phyloP scores from a whole-genome alignment of 2,888 invertebrate genomes.

The Tipula vernalis region DNA sequence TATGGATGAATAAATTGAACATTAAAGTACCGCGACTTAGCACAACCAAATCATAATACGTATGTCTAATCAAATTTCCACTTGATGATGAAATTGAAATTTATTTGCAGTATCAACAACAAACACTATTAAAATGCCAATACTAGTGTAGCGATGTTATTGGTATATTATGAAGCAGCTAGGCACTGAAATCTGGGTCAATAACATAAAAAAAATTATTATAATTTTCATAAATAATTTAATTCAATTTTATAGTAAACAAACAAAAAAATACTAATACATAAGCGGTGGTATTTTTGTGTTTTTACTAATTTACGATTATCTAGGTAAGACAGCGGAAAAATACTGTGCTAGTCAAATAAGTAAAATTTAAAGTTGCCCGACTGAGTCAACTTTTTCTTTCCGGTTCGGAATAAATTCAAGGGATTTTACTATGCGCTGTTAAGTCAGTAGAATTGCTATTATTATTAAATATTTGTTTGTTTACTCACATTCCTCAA shows the following conservation, averaged over 20 bases:
- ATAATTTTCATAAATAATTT: not conserved
- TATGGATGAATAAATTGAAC: not conserved
- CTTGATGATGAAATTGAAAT: not conserved
- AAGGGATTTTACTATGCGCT: too few species aligned
- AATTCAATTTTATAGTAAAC: not conserved
- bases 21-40: too few species aligned
- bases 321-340: too few species aligned
- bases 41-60: too few species aligned
- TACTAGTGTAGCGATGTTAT: not conserved
- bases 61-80: too few species aligned
- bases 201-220: conserved; percentile 5
- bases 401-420: too few species aligned
- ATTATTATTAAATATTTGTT: too few species aligned
- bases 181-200: conserved; percentile 9
- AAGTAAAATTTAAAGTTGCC: too few species aligned
- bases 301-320: not conserved
- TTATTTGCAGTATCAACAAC: not conserved
- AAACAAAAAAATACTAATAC: not conserved
- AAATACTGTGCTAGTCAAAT: too few species aligned
- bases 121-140: not conserved
- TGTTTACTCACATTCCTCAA: too few species aligned
- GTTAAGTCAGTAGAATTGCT: too few species aligned
- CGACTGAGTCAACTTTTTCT: too few species aligned
- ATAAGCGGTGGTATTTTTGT: not conserved
- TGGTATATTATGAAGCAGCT: not conserved